Base-by-base conservation (phyloP, 2,888 invertebrate genomes). In the Meghimatium bilineatum region DNA sequence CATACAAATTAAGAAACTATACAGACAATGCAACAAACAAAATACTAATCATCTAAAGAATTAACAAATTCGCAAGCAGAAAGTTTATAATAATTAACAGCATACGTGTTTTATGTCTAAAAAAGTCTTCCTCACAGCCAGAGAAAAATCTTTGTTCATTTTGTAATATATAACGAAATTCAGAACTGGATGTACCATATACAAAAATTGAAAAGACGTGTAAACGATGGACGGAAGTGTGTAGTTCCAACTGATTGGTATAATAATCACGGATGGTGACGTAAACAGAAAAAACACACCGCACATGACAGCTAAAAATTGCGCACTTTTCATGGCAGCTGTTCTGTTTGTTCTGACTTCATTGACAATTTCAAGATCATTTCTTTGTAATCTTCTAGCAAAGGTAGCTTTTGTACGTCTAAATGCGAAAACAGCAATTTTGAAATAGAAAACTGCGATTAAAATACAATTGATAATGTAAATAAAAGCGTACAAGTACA, bases 281-380 rank as follows among this genome's bases (percentile, higher is more conserved):
- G n/a, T n/a, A 49, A 29, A 44, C 74, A 74, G 0, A 74, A n/a
- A 1, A 74, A n/a, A n/a, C 49, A 1, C 5, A 1, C 74, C 74
- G 49, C n/a, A 74, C 29, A 49, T 32, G 10, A 74, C 23, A 49
- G 52, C 74, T 29, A 44, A 49, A 29, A 74, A 74, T 23, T 74
- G 49, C 12, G 49, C 74, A 74, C 74, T 74, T 74, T 44, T 44
- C 49, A 44, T n/a, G 20, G 52, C 44, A n/a, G 74, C n/a, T 12
- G n/a, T 32, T 74, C n/a, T 29, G 20, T 56, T 56, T 12, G 2
- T 56, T 12, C 56, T 56, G 23, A 56, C 6, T 5, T 44, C 6
- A 44, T 38, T 38, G 44, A 6, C 44, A 17, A 36, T 36, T 1
- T 26, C 6, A 2, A 23, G 8, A 36, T 10, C 23, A 23, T 23